phyloP scores from a whole-genome alignment of 2,113 vertebrate genomes.

The Myrmophylax atrothorax region DNA sequence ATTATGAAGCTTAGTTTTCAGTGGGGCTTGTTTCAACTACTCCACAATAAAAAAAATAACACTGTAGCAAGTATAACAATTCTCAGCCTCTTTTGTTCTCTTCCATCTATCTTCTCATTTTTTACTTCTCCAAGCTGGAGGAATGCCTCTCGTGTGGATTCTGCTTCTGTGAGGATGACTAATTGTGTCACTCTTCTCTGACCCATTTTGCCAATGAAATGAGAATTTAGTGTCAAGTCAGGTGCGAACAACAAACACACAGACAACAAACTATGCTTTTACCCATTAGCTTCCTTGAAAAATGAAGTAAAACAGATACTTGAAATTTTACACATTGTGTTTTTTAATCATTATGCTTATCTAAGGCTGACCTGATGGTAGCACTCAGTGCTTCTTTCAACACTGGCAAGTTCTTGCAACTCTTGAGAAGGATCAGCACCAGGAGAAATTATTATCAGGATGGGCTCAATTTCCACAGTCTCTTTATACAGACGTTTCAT shows the following conservation, averaged over 20 bases:
- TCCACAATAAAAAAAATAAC: neutral
- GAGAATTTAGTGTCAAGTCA: neutral
- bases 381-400: constrained; percentile 82
- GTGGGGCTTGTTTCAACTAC: neutral
- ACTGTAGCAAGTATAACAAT: neutral
- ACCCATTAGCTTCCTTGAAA: neutral
- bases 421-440: constrained; percentile 98
- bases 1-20: neutral
- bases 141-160: neutral
- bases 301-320: neutral
- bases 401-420: constrained; percentile 88
- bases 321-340: neutral
- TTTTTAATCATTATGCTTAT: neutral
- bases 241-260: neutral
- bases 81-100: neutral
- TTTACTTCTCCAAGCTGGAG: neutral
- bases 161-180: neutral
- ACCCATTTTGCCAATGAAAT: neutral
- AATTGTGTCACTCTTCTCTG: neutral
- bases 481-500: constrained; percentile 89
- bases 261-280: neutral
- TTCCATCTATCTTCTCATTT: neutral
- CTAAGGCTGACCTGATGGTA: constrained; percentile 86
- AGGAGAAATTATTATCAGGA: constrained; percentile 95
- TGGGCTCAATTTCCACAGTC: constrained; percentile 89